These are phyloP conservation scores for Phaethornis superciliosus DNA, from an alignment of 2,113 vertebrate genomes.

Conservation along the genomic window DNA sequence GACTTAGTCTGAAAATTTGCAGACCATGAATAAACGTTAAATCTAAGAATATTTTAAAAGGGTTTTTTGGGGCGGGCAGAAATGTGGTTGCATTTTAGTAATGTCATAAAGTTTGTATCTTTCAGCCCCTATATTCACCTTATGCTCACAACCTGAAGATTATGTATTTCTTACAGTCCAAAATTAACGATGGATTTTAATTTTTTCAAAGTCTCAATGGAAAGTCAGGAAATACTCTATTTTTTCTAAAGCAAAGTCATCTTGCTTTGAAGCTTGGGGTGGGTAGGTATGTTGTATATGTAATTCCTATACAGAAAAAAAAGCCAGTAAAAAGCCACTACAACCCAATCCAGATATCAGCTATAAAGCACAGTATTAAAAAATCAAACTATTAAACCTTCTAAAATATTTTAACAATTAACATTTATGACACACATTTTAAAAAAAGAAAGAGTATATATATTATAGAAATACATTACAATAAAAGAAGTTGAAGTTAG, in stretches of 20 bases:
- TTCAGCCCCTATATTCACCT: neutral
- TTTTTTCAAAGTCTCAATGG: neutral
- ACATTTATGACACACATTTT: neutral
- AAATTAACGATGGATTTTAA: neutral
- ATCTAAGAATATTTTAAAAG: neutral
- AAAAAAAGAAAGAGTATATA: neutral
- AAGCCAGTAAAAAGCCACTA: neutral
- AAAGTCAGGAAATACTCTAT: neutral
- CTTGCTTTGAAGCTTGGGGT: neutral
- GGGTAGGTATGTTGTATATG: rapidly evolving
- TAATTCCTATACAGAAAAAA: neutral
- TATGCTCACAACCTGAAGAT: neutral
- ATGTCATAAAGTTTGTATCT: neutral
- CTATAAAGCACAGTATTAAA: neutral
- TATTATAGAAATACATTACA: neutral
- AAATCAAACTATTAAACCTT: neutral
- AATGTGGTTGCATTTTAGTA: neutral
- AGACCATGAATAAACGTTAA: neutral
- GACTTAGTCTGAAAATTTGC: neutral
- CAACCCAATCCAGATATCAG: neutral
- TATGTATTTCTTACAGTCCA: neutral
- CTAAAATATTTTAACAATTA: neutral
- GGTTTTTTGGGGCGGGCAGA: neutral
- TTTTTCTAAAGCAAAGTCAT: neutral
- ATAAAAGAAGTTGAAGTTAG: neutral